phyloP scores from a whole-genome alignment of 30 jellyfish, hydroid and myxozoan genomes.

The Hydractinia symbiolongicarpus region DNA sequence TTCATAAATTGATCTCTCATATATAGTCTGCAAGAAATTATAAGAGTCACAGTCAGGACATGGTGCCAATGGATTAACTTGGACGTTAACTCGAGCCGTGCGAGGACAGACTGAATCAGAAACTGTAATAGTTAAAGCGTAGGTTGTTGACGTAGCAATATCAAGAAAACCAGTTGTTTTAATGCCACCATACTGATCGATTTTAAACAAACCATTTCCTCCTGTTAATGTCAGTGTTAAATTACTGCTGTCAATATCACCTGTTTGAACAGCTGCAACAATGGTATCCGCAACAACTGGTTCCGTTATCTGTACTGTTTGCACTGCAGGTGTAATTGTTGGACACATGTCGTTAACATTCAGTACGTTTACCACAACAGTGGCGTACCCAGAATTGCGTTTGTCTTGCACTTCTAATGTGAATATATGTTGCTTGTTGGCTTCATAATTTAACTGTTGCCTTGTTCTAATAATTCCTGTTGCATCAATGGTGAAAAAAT shows the following conservation, averaged over 20 bases:
- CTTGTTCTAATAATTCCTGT: conserved; percentile 47
- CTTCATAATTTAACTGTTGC: conserved; percentile 55
- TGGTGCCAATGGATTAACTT: conserved; percentile 20
- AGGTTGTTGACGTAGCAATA: background rate
- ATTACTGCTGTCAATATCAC: conserved; percentile 1
- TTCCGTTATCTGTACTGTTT: conserved; percentile 16
- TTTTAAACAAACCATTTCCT: conserved; percentile 16
- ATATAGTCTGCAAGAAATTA: background rate
- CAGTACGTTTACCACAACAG: conserved; percentile 31
- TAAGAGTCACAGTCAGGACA: conserved; percentile 24
- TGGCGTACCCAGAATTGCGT: conserved; percentile 14
- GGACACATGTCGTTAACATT: conserved; percentile 33
- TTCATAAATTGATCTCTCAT: background rate
- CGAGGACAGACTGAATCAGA: conserved; percentile 19
- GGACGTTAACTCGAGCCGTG: background rate
- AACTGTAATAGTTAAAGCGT: conserved; percentile 9
- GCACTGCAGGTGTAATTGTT: conserved; percentile 17
- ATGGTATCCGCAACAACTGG: conserved; percentile 16
- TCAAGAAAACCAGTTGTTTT: conserved; percentile 5
- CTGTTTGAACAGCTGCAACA: conserved; percentile 36
- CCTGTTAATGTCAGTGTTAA: background rate
- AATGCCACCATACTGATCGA: conserved; percentile 30
- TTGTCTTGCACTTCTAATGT: conserved; percentile 58
- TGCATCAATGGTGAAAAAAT: conserved; percentile 48
- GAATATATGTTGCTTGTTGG: conserved; percentile 34